phyloP scores from a whole-genome alignment of 2,797 vertebrate species.

The Cryptoprocta ferox region DNA sequence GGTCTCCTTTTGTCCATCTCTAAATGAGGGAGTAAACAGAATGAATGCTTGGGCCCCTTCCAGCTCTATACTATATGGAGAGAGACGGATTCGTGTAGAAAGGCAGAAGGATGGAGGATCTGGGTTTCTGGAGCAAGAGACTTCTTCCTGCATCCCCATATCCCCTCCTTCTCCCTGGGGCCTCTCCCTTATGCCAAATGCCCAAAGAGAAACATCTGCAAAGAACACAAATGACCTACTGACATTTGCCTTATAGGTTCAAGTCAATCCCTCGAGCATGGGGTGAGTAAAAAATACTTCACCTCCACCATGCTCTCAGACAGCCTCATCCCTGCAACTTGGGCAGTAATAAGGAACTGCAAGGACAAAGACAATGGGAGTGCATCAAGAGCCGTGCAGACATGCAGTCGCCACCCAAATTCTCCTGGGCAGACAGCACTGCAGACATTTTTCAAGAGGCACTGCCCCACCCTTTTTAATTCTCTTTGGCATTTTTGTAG shows the following conservation, averaged over 20 bases:
- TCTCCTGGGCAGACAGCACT: background rate
- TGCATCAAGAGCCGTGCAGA: background rate
- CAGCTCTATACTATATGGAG: background rate
- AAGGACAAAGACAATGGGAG: background rate
- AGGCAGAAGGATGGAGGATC: background rate
- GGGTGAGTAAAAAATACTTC: background rate
- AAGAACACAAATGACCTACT: background rate
- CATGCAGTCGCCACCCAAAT: background rate
- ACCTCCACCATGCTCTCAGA: background rate
- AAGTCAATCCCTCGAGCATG: background rate
- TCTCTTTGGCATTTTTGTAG: background rate
- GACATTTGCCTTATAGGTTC: background rate
- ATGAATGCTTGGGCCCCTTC: background rate
- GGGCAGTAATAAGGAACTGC: background rate
- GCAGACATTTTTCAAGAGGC: background rate
- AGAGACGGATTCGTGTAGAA: background rate
- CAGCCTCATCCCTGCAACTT: background rate
- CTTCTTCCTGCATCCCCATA: background rate
- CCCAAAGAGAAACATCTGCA: background rate
- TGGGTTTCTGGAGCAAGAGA: background rate
- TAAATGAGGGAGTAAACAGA: background rate
- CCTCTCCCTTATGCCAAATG: background rate
- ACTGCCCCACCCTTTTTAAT: background rate
- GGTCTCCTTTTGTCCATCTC: background rate
- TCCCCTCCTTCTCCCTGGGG: background rate